These are phyloP conservation scores for Pollimyrus isidori DNA, from an alignment of 2,113 vertebrate species.

Conservation along the genomic window DNA sequence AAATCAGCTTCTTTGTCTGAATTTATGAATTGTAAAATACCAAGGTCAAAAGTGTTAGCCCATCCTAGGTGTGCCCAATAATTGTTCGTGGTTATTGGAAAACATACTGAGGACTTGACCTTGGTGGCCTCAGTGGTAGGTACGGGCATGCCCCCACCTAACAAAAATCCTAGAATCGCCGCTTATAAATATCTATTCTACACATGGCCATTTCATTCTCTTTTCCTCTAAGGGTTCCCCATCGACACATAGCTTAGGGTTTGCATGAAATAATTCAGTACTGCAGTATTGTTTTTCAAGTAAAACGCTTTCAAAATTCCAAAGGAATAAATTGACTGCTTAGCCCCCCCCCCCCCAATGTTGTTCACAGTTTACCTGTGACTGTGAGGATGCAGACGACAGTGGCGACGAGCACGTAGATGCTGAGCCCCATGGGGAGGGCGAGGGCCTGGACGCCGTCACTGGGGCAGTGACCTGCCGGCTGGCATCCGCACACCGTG, in stretches of 20 bases:
- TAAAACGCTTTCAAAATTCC: background rate
- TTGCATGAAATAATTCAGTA: background rate
- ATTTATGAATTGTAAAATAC: background rate
- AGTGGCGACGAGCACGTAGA: conserved; percentile 65
- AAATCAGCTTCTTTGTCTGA: background rate
- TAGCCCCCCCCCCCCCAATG: background rate
- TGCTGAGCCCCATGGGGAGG: conserved; percentile 64
- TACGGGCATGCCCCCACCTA: background rate
- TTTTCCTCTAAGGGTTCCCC: background rate
- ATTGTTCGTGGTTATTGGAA: no score
- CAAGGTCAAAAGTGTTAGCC: no score
- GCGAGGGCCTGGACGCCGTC: conserved; percentile 60
- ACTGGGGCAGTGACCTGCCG: conserved; percentile 47
- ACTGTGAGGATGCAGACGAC: conserved; percentile 64
- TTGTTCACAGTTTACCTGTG: conserved; percentile 55
- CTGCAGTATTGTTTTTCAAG: background rate
- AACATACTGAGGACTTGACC: no score
- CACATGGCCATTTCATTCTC: background rate
- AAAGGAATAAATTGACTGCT: background rate
- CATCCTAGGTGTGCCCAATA: no score
- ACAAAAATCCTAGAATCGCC: background rate
- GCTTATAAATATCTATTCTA: background rate
- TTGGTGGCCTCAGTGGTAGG: no score
- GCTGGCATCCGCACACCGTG: conserved; percentile 73
- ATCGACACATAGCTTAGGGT: background rate